A percentile compares a stretch with the other conserved stretches of the same genome.
phyloP scores from a whole-genome alignment of 1,140 invertebrate species.

The Trichonephila clavipes region DNA sequence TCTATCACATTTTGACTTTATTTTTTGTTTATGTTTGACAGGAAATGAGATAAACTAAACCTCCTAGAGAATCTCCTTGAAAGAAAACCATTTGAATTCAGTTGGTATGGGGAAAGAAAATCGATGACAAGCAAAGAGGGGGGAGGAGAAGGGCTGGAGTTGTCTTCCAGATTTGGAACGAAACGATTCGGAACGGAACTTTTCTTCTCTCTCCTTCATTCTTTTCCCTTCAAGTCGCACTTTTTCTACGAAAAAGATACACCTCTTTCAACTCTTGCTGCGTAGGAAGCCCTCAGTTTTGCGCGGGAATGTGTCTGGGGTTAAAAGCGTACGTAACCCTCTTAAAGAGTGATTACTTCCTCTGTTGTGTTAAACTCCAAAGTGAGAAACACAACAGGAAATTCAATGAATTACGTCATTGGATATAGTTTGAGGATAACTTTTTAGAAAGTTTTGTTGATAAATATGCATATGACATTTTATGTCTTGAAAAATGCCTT shows the following conservation, averaged over 20 bases:
- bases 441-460: neutral
- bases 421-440: neutral
- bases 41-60: neutral
- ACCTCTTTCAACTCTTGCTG: neutral
- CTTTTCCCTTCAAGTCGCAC: neutral
- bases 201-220: neutral
- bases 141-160: neutral
- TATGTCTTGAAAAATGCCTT: no score
- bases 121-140: slow-evolving; percentile 60
- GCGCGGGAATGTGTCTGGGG: neutral
- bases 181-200: slow-evolving; percentile 69
- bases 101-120: slow-evolving; percentile 20
- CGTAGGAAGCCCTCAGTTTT: no score
- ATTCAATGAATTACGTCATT: neutral
- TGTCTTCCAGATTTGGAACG: slow-evolving; percentile 56
- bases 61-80: neutral
- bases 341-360: slow-evolving; percentile 27
- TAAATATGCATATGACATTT: neutral
- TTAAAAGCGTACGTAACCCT: slow-evolving; percentile 16
- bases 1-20: neutral
- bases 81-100: slow-evolving; percentile 44
- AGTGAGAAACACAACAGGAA: slow-evolving; percentile 13
- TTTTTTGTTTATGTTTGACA: neutral
- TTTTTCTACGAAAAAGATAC: slow-evolving; percentile 10
- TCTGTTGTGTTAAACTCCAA: neutral